Evolutionary conservation across 2,888 invertebrate species (phyloP), one percentile per base, ranked within the genome.

Genomic region (Chorisops tibialis): DNA sequence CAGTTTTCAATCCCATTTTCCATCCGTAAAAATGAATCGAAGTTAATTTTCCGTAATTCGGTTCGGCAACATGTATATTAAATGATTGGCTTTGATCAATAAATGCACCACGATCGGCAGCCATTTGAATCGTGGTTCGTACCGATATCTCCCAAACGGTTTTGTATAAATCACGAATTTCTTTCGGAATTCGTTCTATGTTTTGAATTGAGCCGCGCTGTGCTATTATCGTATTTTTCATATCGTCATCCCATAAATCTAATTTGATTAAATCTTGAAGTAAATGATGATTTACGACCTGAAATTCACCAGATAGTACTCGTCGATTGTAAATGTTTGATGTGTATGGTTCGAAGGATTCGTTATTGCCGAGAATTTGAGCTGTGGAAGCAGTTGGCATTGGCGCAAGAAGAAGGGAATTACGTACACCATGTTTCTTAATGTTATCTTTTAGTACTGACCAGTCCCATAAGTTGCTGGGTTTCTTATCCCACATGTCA

Each of bases 371-470:
- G n/a, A 97, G 83, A 73, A 97, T 97, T 79, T 96, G 96, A 7
- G 96, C 96, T 0, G 96, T 96, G 5, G 95, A 94, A 7, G 96
- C 95, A 12, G 96, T 97, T 1, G 96, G 96, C 96, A 96, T 96
- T 1, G 95, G 95, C 0, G 96, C 95, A 68, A 96, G 70, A 43
- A 96, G 79, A 18, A 95, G 80, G 12, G 94, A 94, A 80, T 97
- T 97, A 65, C 96, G 81, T 0, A 96, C 80, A 12, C 96, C 96
- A 77, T 91, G 83, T 78, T 88, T 83, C 0, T 88, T 85, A 70
- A 97, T 94, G 74, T 89, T 89, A 56, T 80, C 82, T 78, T 92
- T 91, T 38, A 97, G 79, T 14, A 74, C 79, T 3, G 79, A 73
- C 97, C 97, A 97, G 74, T 96, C 84, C 88, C 93, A 93, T n/a